Conservation (phyloP, 2,888 invertebrate genomes). For the Zaprionus bogoriensis region DNA sequence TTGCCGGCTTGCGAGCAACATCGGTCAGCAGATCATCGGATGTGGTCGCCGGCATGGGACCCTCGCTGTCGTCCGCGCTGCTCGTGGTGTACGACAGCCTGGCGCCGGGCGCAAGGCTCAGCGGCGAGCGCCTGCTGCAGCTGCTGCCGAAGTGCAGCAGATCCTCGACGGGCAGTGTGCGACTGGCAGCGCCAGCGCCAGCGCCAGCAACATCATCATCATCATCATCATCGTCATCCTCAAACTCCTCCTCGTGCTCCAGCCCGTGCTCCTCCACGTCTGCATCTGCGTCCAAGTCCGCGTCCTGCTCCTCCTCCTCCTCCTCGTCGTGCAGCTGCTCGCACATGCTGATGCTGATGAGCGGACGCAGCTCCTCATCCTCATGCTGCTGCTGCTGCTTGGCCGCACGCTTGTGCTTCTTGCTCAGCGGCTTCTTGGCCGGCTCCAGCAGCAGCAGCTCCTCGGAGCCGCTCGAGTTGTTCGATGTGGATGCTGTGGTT, state of each 20-base stretch:
- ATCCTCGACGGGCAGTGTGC: constrained; percentile 45
- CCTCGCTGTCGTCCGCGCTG: constrained; percentile 78
- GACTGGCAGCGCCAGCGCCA: too few relatives aligned
- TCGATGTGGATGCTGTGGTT: constrained; percentile 61
- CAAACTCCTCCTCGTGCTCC: not conserved
- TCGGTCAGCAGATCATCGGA: constrained; percentile 74
- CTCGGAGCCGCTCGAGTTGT: constrained; percentile 72
- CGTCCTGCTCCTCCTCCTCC: not conserved
- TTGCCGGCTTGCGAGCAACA: constrained; percentile 29
- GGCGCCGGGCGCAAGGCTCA: too few relatives aligned
- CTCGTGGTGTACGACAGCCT: constrained; percentile 42
- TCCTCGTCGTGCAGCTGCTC: constrained; percentile 53
- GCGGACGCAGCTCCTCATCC: constrained; percentile 82
- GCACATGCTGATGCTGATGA: constrained; percentile 79
- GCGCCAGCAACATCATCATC: not conserved
- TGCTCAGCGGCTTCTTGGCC: constrained; percentile 73
- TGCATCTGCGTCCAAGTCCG: not conserved
- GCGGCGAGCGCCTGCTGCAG: too few relatives aligned
- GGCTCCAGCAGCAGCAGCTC: constrained; percentile 69
- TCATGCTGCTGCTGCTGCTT: constrained; percentile 63
- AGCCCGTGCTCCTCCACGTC: not conserved
- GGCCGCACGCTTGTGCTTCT: constrained; percentile 74
- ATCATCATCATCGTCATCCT: not conserved
- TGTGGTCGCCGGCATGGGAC: constrained; percentile 77
- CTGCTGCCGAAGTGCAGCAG: constrained; percentile 44